Base-by-base conservation (phyloP, 2,888 invertebrate species). In the Sturmia bella region DNA sequence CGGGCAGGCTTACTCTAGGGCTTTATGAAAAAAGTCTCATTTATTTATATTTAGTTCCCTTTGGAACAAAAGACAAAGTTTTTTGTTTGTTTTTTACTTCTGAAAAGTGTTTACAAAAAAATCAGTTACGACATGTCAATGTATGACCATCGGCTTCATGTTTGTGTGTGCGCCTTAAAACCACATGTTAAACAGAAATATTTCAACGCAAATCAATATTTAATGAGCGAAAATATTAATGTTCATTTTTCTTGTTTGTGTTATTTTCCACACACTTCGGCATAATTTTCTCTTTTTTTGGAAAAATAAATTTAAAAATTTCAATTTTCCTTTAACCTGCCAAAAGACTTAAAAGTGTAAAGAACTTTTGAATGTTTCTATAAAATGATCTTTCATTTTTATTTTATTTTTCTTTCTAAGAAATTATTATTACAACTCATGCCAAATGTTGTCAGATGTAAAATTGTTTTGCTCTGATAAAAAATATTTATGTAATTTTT, bases 201-300 rank as follows among this genome's bases (percentile, higher is more conserved):
- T 41, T 32, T 50, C 48, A 70, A 59, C 32, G 37, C 57, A 59
- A 50, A 59, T 50, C 48, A 59, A 50, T 50, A 50, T 50, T 69
- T 45, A 6, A 24, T 11, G 48, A 56, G 17, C 27, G 43, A 45
- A 37, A 17, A 19, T 19, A 39, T 37, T 9, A 11, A 17, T 13
- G n/a, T 24, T 7, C 3, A 50, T 12, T 48, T 70, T 4, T 61
- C 41, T 68, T 64, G 52, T 50, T 37, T 32, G 43, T 61, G 32
- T 41, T 57, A 56, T 77, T 74, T 77, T 43, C 64, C 74, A 82
- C 64, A 70, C 57, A 70, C 52, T 82, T 74, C 54, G 78, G 82
- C 69, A 74, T 78, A 5, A 41, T 39, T 21, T 15, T 66, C 4
- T 12, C 5, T 57, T 59, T 48, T 1, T 52, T 61, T 48, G 32